Conservation (phyloP, 37 sponge, comb jelly and placozoan species). For the Oopsacas minuta region DNA sequence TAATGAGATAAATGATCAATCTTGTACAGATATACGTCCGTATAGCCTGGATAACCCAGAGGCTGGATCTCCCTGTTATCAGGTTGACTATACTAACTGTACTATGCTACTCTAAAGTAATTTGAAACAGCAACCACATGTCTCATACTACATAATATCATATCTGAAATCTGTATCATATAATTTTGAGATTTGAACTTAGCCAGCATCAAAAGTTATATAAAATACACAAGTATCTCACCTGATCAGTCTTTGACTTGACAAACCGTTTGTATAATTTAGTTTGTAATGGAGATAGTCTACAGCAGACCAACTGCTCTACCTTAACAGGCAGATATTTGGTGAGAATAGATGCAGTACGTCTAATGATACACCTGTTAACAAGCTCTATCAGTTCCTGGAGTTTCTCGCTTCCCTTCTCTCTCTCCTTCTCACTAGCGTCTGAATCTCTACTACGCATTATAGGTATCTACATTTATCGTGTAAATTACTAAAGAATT, state of each 20-base stretch:
- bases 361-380: constrained; percentile 80
- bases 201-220: too few relatives aligned
- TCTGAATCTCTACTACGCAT: constrained; percentile 73
- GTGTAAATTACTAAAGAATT: not conserved
- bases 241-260: not conserved
- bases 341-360: constrained; percentile 79
- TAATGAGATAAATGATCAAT: too few relatives aligned
- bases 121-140: too few relatives aligned
- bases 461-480: constrained; percentile 69
- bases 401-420: constrained; percentile 56
- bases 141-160: too few relatives aligned
- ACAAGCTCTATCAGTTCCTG: constrained; percentile 64
- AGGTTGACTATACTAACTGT: too few relatives aligned
- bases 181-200: too few relatives aligned
- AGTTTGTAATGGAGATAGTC: constrained; percentile 56
- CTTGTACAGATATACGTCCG: too few relatives aligned
- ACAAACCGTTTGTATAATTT: constrained; percentile 60
- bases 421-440: constrained; percentile 51
- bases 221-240: too few relatives aligned
- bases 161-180: too few relatives aligned
- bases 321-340: constrained; percentile 90
- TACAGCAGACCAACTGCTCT: constrained; percentile 82
- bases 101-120: too few relatives aligned
- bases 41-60: too few relatives aligned
- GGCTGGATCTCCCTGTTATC: too few relatives aligned